These are phyloP conservation scores for Myxocyprinus asiaticus DNA, from an alignment of 2,113 vertebrate genomes.

Conservation along the genomic window DNA sequence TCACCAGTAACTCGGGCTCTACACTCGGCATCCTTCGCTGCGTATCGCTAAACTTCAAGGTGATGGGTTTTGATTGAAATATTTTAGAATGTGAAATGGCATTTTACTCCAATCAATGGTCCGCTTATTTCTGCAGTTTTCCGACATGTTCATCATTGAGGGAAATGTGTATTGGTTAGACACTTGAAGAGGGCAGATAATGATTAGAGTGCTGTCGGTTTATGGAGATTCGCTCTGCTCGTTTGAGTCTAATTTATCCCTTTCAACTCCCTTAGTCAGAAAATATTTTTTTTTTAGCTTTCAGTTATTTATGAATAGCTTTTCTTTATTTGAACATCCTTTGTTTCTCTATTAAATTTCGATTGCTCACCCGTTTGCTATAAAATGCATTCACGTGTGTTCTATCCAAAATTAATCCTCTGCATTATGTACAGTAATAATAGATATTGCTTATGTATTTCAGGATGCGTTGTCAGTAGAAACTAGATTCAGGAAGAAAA, in stretches of 20 bases:
- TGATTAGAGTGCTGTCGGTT: slow-evolving; percentile 16
- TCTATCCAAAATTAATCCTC: not conserved
- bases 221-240: not conserved
- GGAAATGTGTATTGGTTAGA: not conserved
- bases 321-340: not conserved
- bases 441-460: not conserved
- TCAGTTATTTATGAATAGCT: slow-evolving; percentile 26
- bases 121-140: not conserved
- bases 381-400: not conserved
- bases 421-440: not conserved
- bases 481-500: not conserved
- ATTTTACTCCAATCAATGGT: not conserved
- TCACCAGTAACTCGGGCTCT: not conserved
- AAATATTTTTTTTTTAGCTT: slow-evolving; percentile 25
- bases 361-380: not conserved
- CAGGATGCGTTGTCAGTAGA: not conserved
- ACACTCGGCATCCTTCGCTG: not conserved
- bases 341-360: not conserved
- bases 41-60: not conserved
- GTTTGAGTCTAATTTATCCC: slow-evolving; percentile 22
- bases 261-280: not conserved
- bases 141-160: not conserved
- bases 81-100: slow-evolving; percentile 1
- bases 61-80: not conserved
- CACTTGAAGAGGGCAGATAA: not conserved